These are phyloP conservation scores for Agrochola litura DNA, from an alignment of 2,888 invertebrate genomes.

Conservation along the genomic window DNA sequence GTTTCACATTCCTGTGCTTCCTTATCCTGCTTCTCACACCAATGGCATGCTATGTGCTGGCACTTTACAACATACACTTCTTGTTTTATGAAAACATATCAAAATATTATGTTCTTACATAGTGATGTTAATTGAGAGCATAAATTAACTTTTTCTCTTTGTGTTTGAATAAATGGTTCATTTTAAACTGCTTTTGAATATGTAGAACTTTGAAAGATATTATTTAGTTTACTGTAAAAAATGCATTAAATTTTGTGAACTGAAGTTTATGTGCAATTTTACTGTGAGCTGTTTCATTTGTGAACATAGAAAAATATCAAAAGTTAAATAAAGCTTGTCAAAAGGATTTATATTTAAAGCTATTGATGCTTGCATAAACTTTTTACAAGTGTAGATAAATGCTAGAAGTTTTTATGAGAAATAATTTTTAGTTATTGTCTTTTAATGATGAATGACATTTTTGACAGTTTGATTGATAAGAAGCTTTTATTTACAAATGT, in stretches of 20 bases:
- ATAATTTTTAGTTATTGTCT: slow-evolving; percentile 32
- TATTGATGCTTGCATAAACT: slow-evolving; percentile 9
- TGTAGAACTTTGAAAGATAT: slow-evolving; percentile 28
- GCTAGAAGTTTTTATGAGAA: slow-evolving; percentile 18
- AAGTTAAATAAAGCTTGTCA: background rate
- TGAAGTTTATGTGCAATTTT: slow-evolving; percentile 15
- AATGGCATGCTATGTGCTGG: slow-evolving; percentile 75
- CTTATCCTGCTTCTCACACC: slow-evolving; percentile 72
- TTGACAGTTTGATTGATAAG: slow-evolving; percentile 40
- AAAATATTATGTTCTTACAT: slow-evolving; percentile 62
- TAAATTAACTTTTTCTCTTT: slow-evolving; percentile 22
- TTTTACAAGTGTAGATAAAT: slow-evolving; percentile 6
- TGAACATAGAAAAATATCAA: background rate
- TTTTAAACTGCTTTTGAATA: slow-evolving; percentile 56
- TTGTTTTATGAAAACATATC: slow-evolving; percentile 69
- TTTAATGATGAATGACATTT: slow-evolving; percentile 26
- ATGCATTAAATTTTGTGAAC: slow-evolving; percentile 11
- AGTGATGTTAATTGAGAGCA: slow-evolving; percentile 13
- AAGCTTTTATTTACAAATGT: slow-evolving; percentile 49
- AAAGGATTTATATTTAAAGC: slow-evolving; percentile 33
- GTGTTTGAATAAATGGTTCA: slow-evolving; percentile 57
- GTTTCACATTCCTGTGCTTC: slow-evolving; percentile 58
- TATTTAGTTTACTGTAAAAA: background rate
- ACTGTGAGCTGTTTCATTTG: slow-evolving; percentile 3
- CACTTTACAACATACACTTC: slow-evolving; percentile 69